Conservation (phyloP, 2,888 invertebrate species). For the Coremacera marginata region DNA sequence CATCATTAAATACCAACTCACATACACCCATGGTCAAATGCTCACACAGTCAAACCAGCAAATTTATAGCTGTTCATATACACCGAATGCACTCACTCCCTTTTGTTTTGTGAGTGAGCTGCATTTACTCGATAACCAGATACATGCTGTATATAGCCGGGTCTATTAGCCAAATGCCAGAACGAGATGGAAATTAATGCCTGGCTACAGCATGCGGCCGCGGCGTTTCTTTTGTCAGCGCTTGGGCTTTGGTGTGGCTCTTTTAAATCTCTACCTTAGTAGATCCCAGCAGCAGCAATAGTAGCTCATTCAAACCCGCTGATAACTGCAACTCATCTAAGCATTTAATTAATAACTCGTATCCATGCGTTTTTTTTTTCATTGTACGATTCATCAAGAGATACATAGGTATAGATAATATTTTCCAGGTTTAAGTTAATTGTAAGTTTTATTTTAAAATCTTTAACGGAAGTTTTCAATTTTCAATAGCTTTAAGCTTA, state of each 20-base stretch:
- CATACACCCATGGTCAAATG: background rate
- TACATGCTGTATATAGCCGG: background rate
- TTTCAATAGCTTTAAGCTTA: too few relatives aligned
- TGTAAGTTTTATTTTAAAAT: too few relatives aligned
- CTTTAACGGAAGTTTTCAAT: too few relatives aligned
- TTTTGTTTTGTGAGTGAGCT: background rate
- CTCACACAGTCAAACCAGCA: background rate
- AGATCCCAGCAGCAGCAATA: background rate
- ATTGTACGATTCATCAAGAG: too few relatives aligned
- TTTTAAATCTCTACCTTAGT: background rate
- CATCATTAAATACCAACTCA: constrained; percentile 51
- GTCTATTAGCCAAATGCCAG: background rate
- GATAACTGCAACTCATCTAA: too few relatives aligned
- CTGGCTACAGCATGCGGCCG: background rate
- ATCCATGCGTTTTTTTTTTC: too few relatives aligned
- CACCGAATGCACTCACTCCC: background rate
- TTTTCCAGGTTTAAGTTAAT: too few relatives aligned
- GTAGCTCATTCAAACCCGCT: background rate
- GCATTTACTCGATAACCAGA: background rate
- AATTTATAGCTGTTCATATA: background rate
- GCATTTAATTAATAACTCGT: too few relatives aligned
- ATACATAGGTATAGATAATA: too few relatives aligned
- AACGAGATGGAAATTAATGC: background rate
- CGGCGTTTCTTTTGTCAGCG: too few relatives aligned
- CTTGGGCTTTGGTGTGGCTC: too few relatives aligned